phyloP scores from a whole-genome alignment of 2,113 vertebrate species.

The human (Homo sapiens) region GRCh38 chr2:26126001-26126500 shows the following conservation, averaged over 20 bases:
- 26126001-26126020: background rate
- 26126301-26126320: too few relatives aligned
- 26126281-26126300: background rate
- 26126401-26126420: too few relatives aligned
- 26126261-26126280: conserved; percentile 15
- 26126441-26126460: too few relatives aligned
- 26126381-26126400: too few relatives aligned
- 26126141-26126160: background rate
- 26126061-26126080: background rate
- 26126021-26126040: background rate
- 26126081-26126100: background rate
- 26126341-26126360: too few relatives aligned
- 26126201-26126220: background rate
- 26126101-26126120: background rate
- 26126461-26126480: too few relatives aligned
- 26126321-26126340: too few relatives aligned
- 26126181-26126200: background rate
- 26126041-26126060: background rate
- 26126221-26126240: background rate
- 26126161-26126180: background rate
- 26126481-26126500: too few relatives aligned
- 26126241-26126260: conserved; percentile 7
- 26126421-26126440: too few relatives aligned
- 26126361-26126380: too few relatives aligned
- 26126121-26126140: background rate